Evolutionary conservation across 2,888 invertebrate species (phyloP), one percentile per base, ranked within the genome.

Genomic region (Acleris literana): DNA sequence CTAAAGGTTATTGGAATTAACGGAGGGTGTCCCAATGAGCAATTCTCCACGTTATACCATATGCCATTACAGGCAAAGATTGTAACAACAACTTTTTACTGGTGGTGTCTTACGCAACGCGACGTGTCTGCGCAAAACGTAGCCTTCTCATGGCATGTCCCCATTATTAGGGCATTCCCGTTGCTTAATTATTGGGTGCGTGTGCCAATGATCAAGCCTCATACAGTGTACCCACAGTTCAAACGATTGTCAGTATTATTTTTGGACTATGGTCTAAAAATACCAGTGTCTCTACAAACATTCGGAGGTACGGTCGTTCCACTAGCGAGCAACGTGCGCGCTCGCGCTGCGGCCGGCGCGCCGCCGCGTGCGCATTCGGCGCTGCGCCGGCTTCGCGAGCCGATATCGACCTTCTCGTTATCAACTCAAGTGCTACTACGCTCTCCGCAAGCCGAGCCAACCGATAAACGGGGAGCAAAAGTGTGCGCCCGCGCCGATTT

Each of bases 381-480:
- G 73, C 70, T 73, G 73, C 70, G 70, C 76, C 70, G 71, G 72
- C 72, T 64, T 51, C 52, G 56, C 62, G 69, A 72, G 78, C 77
- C 77, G 84, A 83, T 87, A 86, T 87, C 86, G 83, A 87, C 89
- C 88, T 90, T 89, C 83, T 86, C 74, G 73, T 87, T 88, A 91
- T 90, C 87, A 83, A 58, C 77, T 86, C 86, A 88, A 88, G 88
- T 88, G 82, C 87, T 87, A 86, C 80, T 71, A 71, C 59, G 69
- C 71, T 68, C 70, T 69, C 76, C 80, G 84, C 74, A 71, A 70
- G 73, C 72, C 68, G 70, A 72, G 74, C 81, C 80, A 75, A 70
- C 81, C 86, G 92, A 92, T 92, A 92, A 92, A 87, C 88, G 83
- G 82, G 81, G 75, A 89, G 89, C 90, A 92, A 89, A 92, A 92